phyloP scores from a whole-genome alignment of 2,797 vertebrate genomes.

The Clarias laeviceps region DNA sequence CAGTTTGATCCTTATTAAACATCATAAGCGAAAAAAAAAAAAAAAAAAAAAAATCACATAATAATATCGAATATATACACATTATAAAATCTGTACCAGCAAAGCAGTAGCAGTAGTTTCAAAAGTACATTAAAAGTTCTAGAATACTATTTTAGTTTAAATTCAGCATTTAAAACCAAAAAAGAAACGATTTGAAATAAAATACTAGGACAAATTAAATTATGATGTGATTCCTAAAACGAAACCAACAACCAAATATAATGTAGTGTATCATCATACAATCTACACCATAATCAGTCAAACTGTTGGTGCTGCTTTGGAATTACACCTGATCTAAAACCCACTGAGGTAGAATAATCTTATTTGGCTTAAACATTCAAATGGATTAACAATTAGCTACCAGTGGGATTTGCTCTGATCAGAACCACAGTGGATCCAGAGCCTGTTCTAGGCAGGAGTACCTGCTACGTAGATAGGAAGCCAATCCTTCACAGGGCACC shows the following conservation, averaged over 20 bases:
- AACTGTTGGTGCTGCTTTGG: not conserved
- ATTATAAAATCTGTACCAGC: not conserved
- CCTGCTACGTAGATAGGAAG: not conserved
- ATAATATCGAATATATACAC: not conserved
- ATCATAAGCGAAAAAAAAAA: not conserved
- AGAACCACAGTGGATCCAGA: not conserved
- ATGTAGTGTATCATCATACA: not conserved
- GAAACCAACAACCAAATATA: not conserved
- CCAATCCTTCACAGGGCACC: not conserved
- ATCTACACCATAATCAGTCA: not conserved
- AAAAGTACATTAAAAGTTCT: not conserved
- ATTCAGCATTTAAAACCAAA: not conserved
- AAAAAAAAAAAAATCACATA: not conserved
- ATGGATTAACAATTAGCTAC: not conserved
- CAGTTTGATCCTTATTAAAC: not conserved
- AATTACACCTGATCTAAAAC: not conserved
- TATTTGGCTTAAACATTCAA: not conserved
- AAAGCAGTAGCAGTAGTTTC: not conserved
- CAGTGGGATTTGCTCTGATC: not conserved
- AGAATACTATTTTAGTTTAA: not conserved
- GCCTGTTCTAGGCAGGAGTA: not conserved
- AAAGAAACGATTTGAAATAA: not conserved
- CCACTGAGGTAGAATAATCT: not conserved
- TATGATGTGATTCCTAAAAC: not conserved
- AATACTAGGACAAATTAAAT: not conserved